A percentile compares a stretch with the other conserved stretches of the same genome.
These are phyloP conservation scores for Anoplius nigerrimus DNA, from an alignment of 2,888 invertebrate species.

Conservation along the genomic window DNA sequence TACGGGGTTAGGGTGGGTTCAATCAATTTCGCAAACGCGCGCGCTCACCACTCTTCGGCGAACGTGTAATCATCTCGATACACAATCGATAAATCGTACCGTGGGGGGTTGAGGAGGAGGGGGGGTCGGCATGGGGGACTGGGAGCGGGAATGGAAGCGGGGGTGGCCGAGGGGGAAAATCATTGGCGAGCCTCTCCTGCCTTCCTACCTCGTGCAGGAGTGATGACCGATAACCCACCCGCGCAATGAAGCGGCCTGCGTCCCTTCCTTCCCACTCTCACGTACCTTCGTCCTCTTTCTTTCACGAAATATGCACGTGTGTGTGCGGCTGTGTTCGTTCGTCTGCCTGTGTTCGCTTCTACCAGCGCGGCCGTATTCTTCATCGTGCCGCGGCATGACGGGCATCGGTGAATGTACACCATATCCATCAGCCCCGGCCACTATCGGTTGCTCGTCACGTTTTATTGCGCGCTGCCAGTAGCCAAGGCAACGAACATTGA, in stretches of 20 bases:
- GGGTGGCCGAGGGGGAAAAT: constrained; percentile 28
- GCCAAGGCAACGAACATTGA: constrained; percentile 40
- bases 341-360: not conserved
- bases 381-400: constrained; percentile 22
- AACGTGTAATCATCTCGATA: constrained; percentile 45
- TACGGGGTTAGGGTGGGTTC: not conserved
- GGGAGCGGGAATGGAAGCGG: not conserved
- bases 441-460: constrained; percentile 38
- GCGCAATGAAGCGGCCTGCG: constrained; percentile 33
- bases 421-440: constrained; percentile 26
- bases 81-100: constrained; percentile 46
- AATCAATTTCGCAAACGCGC: constrained; percentile 33
- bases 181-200: constrained; percentile 21
- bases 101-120: not conserved
- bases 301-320: constrained; percentile 16
- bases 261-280: constrained; percentile 10
- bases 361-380: constrained; percentile 30
- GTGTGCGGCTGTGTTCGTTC: not conserved
- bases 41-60: constrained; percentile 13
- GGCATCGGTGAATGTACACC: constrained; percentile 28
- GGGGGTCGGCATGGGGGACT: not conserved
- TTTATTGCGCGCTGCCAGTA: constrained; percentile 39
- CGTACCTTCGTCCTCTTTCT: not conserved
- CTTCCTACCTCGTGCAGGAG: constrained; percentile 18
- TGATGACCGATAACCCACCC: constrained; percentile 46